Conservation (phyloP, 2,113 vertebrate species). For the Mus musculus region GRCm39 chr16:28570501-28571000, state of each 20-base stretch:
- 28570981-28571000: conserved; percentile 57
- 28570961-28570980: conserved; percentile 60
- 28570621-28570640: conserved; percentile 86
- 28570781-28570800: conserved; percentile 58
- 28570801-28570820: conserved; percentile 67
- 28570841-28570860: conserved; percentile 52
- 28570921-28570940: conserved; percentile 43
- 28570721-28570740: conserved; percentile 69
- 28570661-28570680: conserved; percentile 87
- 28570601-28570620: conserved; percentile 87
- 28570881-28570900: conserved; percentile 65
- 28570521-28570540: conserved; percentile 80
- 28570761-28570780: conserved; percentile 62
- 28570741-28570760: conserved; percentile 65
- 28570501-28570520: conserved; percentile 78
- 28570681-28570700: conserved; percentile 84
- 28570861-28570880: conserved; percentile 54
- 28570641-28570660: conserved; percentile 81
- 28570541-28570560: conserved; percentile 84
- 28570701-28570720: conserved; percentile 76
- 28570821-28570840: conserved; percentile 56
- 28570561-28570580: conserved; percentile 74
- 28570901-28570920: conserved; percentile 75
- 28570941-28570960: conserved; percentile 68
- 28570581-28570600: conserved; percentile 85